Percentiles rank a stretch among this genome's conserved stretches.
These are phyloP conservation scores for Nephrocerus scutellatus DNA, from an alignment of 2,888 invertebrate genomes.

Conservation along the genomic window DNA sequence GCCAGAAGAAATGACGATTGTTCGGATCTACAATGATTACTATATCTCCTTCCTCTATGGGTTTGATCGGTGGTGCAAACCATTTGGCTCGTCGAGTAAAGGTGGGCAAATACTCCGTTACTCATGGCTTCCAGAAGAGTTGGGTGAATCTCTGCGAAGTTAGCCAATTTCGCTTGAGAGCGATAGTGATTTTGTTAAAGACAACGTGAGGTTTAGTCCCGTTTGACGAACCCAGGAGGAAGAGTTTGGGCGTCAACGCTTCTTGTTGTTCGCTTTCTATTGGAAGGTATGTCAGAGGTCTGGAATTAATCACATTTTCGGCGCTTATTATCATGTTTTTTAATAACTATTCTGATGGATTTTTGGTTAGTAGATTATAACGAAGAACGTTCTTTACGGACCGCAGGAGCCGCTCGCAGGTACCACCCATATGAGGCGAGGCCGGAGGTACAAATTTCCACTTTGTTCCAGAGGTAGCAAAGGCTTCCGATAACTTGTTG, in stretches of 20 bases:
- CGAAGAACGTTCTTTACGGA: slow-evolving; percentile 6
- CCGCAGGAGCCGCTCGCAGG: slow-evolving; percentile 15
- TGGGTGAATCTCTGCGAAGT: too few relatives aligned
- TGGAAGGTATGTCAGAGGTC: slow-evolving; percentile 15
- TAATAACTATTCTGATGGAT: slow-evolving; percentile 15
- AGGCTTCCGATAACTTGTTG: slow-evolving; percentile 13
- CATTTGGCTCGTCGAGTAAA: too few relatives aligned
- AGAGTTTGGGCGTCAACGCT: slow-evolving; percentile 18
- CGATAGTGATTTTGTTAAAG: too few relatives aligned
- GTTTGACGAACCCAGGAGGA: slow-evolving; percentile 13
- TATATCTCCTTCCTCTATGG: too few relatives aligned
- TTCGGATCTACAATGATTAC: too few relatives aligned
- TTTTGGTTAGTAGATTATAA: slow-evolving; percentile 1
- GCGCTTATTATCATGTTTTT: slow-evolving; percentile 12
- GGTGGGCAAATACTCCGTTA: too few relatives aligned
- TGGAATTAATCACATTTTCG: slow-evolving; percentile 15
- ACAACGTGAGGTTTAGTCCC: slow-evolving; percentile 12
- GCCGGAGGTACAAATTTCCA: slow-evolving; percentile 14
- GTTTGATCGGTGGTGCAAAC: too few relatives aligned
- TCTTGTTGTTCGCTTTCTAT: slow-evolving; percentile 10
- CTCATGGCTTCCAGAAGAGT: too few relatives aligned
- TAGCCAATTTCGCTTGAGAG: too few relatives aligned
- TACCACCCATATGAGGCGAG: slow-evolving; percentile 6
- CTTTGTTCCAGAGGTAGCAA: slow-evolving; percentile 12
- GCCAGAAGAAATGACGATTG: too few relatives aligned